A percentile compares a stretch with the other conserved stretches of the same genome.
Evolutionary conservation across 2,888 invertebrate genomes (phyloP).

Genomic region (Ecliptopera silaceata): DNA sequence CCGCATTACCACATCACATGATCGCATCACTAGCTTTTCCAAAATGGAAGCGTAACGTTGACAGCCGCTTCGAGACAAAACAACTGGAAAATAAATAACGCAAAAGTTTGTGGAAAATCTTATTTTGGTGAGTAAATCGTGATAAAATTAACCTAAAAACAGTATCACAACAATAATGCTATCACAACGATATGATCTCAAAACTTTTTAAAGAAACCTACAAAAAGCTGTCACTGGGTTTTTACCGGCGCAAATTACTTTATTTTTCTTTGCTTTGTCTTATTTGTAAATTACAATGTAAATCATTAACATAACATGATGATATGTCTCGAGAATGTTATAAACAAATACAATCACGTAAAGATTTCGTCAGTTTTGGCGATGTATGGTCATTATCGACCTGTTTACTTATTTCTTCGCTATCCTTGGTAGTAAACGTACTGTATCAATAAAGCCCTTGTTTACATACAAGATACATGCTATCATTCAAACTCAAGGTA

Average conservation of each 20-base stretch:
- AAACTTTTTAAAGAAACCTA: constrained; percentile 35
- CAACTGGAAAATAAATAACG: constrained; percentile 75
- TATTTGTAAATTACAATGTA: constrained; percentile 42
- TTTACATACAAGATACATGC: constrained; percentile 9
- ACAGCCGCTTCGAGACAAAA: constrained; percentile 70
- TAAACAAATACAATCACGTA: background rate
- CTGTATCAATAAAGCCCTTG: background rate
- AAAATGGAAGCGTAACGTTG: constrained; percentile 79
- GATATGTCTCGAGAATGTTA: constrained; percentile 37
- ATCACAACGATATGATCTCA: background rate
- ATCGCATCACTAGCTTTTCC: constrained; percentile 61
- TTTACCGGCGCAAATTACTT: constrained; percentile 48
- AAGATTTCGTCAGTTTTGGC: background rate
- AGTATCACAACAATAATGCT: background rate
- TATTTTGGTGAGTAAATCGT: constrained; percentile 66
- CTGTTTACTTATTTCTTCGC: background rate
- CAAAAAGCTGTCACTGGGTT: constrained; percentile 48
- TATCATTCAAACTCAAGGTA: constrained; percentile 6
- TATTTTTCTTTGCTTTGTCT: constrained; percentile 43
- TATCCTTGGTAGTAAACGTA: background rate
- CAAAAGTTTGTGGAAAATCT: constrained; percentile 59
- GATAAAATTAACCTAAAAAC: constrained; percentile 28
- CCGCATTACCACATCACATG: background rate
- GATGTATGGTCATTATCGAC: background rate
- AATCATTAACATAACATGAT: constrained; percentile 47